These are phyloP conservation scores for Drosophila grimshawi DNA, from an alignment of 1,140 invertebrate species.

Conservation along the genomic window DNA sequence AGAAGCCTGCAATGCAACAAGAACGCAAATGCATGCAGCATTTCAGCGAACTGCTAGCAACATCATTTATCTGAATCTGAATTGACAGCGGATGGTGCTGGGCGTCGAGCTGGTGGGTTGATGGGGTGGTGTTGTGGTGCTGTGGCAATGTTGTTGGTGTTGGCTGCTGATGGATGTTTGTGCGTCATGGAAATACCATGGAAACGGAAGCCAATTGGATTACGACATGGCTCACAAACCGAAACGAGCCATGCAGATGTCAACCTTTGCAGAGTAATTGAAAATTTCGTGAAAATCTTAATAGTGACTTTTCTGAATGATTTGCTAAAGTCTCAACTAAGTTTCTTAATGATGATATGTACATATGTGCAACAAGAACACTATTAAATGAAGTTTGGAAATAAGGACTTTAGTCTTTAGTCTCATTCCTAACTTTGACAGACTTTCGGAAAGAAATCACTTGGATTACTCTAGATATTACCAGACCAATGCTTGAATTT, in stretches of 20 bases:
- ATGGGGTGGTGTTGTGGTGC: background rate
- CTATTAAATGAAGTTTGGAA: too few species aligned
- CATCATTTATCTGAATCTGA: constrained; percentile 48
- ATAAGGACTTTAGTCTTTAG: too few species aligned
- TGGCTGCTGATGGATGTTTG: background rate
- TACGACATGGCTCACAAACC: constrained; percentile 37
- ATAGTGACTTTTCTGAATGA: background rate
- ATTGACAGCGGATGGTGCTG: constrained; percentile 21
- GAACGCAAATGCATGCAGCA: constrained; percentile 36
- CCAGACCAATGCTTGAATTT: too few species aligned
- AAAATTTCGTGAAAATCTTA: constrained; percentile 17
- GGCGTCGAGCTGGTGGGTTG: background rate
- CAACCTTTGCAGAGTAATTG: constrained; percentile 33
- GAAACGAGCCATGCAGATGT: constrained; percentile 33
- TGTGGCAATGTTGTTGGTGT: too few species aligned
- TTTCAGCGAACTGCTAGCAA: constrained; percentile 38
- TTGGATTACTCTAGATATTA: too few species aligned
- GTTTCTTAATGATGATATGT: too few species aligned
- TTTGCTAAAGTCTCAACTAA: background rate
- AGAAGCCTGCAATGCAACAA: constrained; percentile 8
- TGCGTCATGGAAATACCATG: background rate
- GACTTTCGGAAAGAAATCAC: too few species aligned
- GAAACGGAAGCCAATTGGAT: constrained; percentile 49
- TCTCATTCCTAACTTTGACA: too few species aligned
- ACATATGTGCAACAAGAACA: too few species aligned